Base-by-base conservation (phyloP, 2,888 invertebrate genomes). In the Seira ritae region DNA sequence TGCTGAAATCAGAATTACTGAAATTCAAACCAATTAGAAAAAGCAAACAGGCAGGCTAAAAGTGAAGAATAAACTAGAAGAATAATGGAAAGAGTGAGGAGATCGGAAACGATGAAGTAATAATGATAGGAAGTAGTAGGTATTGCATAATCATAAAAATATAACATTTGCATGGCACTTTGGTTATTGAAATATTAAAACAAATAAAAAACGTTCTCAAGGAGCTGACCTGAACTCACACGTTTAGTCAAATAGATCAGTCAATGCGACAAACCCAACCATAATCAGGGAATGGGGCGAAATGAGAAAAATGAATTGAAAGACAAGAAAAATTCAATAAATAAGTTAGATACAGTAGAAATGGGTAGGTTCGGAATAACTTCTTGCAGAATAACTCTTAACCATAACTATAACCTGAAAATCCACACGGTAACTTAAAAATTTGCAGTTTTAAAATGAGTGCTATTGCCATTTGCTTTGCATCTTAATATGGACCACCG, bases 91-190 rank as follows among this genome's bases (percentile, higher is more conserved):
- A 31, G 31, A 46, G 60, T 19, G 60, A 62, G 37, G 62, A 73
- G 72, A 65, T 62, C 72, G 62, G 72, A 73, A 73, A 65, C 31
- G 37, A 73, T 31, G 3, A 24, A 24, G 1, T 24, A 12, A 71
- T 1, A 24, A 2, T 24, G 6, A 71, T 1, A 24, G 50, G 31
- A 31, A 31, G 8, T 31, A 31, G 8, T 31, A 31, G 31, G 31
- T 31, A 71, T 73, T 73, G 72, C 72, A 37, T 73, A 73, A 73
- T 31, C 31, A 31, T 31, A 31, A 31, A 37, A 73, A 60, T 60
- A 60, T 37, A 19, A 46, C 19, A 71, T 46, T 71, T 60, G 65
- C 72, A 73, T 73, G 72, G 72, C 72, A 73, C 72, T n/a, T 73
- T 24, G n/a, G 24, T 71, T 46, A 71, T 66, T 19, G 15, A 66